phyloP scores from a whole-genome alignment of 1,140 invertebrate genomes.

The Calephelis virginiensis region DNA sequence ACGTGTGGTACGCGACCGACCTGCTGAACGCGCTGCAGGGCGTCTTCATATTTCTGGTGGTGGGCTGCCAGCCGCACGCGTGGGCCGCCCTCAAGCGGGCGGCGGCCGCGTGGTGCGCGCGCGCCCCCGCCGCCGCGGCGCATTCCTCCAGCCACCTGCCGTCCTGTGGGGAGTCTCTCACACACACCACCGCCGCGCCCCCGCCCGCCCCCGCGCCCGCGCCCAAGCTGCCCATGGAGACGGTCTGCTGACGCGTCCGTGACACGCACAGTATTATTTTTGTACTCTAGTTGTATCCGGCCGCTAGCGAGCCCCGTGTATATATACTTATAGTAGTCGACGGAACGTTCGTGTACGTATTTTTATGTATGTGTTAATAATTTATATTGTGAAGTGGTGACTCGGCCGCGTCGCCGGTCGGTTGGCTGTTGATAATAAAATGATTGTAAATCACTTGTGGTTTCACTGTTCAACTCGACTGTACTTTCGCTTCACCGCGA shows the following conservation, averaged over 20 bases:
- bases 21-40: constrained; percentile 91
- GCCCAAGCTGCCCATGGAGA: constrained; percentile 79
- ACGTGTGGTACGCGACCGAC: constrained; percentile 89
- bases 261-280: constrained; percentile 52
- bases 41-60: constrained; percentile 93
- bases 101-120: constrained; percentile 79
- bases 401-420: constrained; percentile 31
- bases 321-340: constrained; percentile 34
- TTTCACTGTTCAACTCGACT: constrained; percentile 16
- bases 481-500: no score
- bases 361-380: constrained; percentile 43
- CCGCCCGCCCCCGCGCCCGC: constrained; percentile 85
- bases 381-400: constrained; percentile 38
- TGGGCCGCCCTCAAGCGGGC: constrained; percentile 56
- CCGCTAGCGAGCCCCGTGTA: constrained; percentile 30
- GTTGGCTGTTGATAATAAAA: constrained; percentile 42
- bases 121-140: constrained; percentile 78
- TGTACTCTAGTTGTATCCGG: constrained; percentile 38
- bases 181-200: constrained; percentile 85
- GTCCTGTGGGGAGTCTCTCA: constrained; percentile 86
- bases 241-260: constrained; percentile 68
- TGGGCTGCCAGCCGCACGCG: constrained; percentile 91
- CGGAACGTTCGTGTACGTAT: constrained; percentile 31
- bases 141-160: constrained; percentile 87
- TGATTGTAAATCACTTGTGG: constrained; percentile 29